Base-by-base conservation (phyloP, 2,797 vertebrate species). In the Melanotaenia pygmaea region DNA sequence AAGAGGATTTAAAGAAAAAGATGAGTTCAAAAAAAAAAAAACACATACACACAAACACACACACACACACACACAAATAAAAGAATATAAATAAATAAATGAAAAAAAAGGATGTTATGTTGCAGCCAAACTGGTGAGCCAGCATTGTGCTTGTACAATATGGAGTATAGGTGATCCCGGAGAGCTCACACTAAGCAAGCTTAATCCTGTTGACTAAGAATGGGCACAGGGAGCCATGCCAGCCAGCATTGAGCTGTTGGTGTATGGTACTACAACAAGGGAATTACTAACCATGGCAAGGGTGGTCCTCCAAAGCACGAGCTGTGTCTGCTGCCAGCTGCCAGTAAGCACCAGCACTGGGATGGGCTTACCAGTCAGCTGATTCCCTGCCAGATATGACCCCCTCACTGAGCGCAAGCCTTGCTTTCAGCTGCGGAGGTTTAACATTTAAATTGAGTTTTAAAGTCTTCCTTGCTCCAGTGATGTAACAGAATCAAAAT, bases 171-270 rank as follows among this genome's bases (percentile, higher is more conserved):
- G 92, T 94, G 93, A 94, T 94, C 91, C 93, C 79, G 34, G 81
- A 91, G 91, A 93, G 93, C 89, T 91, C 86, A 86, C 84, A 83
- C 91, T 93, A 94, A 94, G 91, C 93, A 93, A 87, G 90, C 91
- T 90, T 95, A 94, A 95, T 95, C 94, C 94, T 94, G 93, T 94
- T 94, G 92, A 93, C 88, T 93, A 92, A 94, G 93, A 94, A 94
- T 93, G 93, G 91, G 91, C 81, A 90, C 66, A 77, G 91, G 92
- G 92, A 94, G 86, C 86, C 76, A 76, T 94, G 93, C 94, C 94
- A 95, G 89, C 72, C 86, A 80, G 84, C 88, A 64, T 45, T 79
- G 91, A 87, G 91, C 91, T 83, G 74, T 84, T 84, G 85, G 84
- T 89, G 80, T 86, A 80, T 84, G 80, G 88, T 86, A 84, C 80